Evolutionary conservation across 2,797 vertebrate genomes (phyloP).

Genomic region (Helarctos malayanus): DNA sequence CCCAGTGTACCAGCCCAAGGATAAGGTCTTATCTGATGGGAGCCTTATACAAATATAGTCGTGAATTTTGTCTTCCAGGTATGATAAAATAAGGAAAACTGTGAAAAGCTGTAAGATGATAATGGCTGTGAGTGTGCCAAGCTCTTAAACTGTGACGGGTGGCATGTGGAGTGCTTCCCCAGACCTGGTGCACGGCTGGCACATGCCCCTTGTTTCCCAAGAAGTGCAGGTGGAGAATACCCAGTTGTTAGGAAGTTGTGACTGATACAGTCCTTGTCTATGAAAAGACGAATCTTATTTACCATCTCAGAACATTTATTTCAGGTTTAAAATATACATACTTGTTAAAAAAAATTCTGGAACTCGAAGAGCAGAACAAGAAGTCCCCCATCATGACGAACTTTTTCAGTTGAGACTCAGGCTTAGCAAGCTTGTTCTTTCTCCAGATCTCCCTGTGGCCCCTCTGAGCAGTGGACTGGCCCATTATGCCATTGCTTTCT

Average conservation of each 20-base stretch:
- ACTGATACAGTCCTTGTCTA: neutral
- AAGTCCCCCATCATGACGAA: neutral
- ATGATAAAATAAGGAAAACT: neutral
- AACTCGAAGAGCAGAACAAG: neutral
- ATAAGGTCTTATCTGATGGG: neutral
- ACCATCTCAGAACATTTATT: neutral
- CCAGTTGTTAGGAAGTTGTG: neutral
- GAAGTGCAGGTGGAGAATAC: neutral
- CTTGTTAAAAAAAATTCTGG: neutral
- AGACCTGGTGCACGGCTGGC: neutral
- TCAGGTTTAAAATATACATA: neutral
- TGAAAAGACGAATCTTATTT: neutral
- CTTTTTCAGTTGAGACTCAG: neutral
- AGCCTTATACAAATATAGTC: neutral
- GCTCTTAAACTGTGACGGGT: neutral
- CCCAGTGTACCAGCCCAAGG: neutral
- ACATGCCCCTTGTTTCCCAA: neutral
- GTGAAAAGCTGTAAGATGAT: neutral
- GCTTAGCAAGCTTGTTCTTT: neutral
- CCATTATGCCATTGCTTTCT: neutral
- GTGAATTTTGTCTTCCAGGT: neutral
- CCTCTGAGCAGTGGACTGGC: neutral
- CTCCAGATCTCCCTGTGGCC: neutral
- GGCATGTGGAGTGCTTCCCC: neutral
- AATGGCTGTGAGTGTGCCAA: neutral